Base-by-base conservation (phyloP, 2,113 vertebrate genomes). In the Condylura cristata region DNA sequence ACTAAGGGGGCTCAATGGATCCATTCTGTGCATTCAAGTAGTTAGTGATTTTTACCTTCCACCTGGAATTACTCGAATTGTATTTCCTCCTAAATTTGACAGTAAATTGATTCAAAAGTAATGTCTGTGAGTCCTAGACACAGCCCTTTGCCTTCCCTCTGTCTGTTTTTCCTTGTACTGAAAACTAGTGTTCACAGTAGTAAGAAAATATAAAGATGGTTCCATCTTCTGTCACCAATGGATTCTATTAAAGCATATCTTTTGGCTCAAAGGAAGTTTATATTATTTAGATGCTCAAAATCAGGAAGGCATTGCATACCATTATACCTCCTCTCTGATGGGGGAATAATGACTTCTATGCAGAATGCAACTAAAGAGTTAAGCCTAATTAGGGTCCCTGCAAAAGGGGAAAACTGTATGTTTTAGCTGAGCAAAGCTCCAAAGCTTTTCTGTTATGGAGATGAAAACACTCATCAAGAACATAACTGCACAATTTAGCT, bases 131-230 rank as follows among this genome's bases (percentile, higher is more conserved):
- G 39, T 65, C 28, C 39, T 86, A 8, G 14, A 44, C 1, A 2
- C 10, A 41, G n/a, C 28, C 6, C 34, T 81, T 86, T 66, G 56
- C 7, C 34, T 17, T 75, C 53, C 71, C 39, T 75, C 60, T 26
- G 16, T n/a, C 58, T 83, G 46, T 34, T 80, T 90, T 74, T 68
- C 60, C 48, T 90, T 74, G 39, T 16, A 89, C 24, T 41, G 34
- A 94, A 83, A 92, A 87, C 14, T 65, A 32, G 16, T 74, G 6
- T 32, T 58, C 39, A 83, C 41, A 60, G 34, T 32, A 63, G 12
- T 44, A 94, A 10, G 11, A 94, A 93, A 84, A 63, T 72, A 6
- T 93, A 53, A 90, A 90, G 34, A 91, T 44, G 22, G 8, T 90
- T 75, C 60, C 44, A 86, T 80, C 46, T 71, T 96, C 12, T 75